Evolutionary conservation across 2,113 vertebrate genomes (phyloP).

Genomic region (Gracilinanus agilis): DNA sequence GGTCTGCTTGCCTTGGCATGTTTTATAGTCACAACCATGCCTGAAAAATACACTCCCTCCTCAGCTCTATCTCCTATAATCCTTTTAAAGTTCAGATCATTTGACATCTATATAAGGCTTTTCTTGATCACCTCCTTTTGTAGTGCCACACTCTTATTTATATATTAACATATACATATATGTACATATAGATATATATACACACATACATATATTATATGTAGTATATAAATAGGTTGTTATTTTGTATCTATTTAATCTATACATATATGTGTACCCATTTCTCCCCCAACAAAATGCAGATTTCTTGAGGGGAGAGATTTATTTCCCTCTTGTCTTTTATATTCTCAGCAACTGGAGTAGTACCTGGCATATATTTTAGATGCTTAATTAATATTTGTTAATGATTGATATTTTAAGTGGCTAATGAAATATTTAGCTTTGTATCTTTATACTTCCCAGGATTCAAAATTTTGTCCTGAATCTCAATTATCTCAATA

Average conservation of each 20-base stretch:
- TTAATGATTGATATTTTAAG: background rate
- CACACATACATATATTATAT: background rate
- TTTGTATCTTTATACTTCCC: background rate
- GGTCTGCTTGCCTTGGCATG: too few species aligned
- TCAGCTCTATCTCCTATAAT: background rate
- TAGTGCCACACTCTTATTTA: background rate
- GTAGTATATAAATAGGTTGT: background rate
- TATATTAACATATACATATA: background rate
- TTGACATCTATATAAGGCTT: background rate
- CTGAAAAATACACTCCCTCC: background rate
- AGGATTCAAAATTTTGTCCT: background rate
- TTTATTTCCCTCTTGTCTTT: background rate
- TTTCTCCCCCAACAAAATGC: background rate
- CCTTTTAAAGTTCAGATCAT: background rate
- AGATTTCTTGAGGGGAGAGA: background rate
- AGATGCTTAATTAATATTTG: background rate
- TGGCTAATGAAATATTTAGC: background rate
- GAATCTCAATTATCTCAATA: background rate
- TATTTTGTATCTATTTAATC: background rate
- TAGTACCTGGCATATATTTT: background rate
- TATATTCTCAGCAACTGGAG: background rate
- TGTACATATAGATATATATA: background rate
- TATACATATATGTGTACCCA: background rate
- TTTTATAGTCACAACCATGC: background rate
- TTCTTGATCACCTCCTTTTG: background rate